Evolutionary conservation across 2,113 vertebrate genomes (phyloP), one percentile per base, ranked within the genome.

Genomic region (Microcebus ravelobensis): DNA sequence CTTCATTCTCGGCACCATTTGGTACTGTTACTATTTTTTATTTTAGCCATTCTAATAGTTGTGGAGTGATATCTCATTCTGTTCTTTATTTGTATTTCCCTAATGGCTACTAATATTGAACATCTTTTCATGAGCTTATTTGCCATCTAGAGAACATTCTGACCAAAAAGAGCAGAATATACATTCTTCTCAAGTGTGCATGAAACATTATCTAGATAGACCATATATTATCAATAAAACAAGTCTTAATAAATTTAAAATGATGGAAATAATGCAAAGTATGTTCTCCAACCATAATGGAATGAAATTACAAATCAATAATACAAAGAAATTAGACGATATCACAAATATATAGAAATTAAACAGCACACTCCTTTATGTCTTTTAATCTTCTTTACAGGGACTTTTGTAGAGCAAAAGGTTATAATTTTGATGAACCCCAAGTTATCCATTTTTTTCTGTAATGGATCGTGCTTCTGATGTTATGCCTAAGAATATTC

Each of bases 1-100:
- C 73, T 81, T 90, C 57, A 59, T 85, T 73, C 81, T 86, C 27
- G n/a, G 73, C 73, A 96, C 87, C 25, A 87, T 74, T 94, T 74
- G 70, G 55, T 73, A 57, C 25, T 8, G n/a, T 27, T 48, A 57
- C n/a, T 15, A 9, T 57, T 80, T 36, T 55, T 80, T 27, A 57
- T 80, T 57, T 80, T 80, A 57, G n/a, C 77, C 50, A 57, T 57
- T 57, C 34, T 80, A 36, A 25, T 57, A 80, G 11, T 52, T 55
- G n/a, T 25, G 34, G 34, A 15, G 21, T 1, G 18, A n/a, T n/a
- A 55, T 79, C 50, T 55, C 76, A 79, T 79, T 50, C 10, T 52
- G 50, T 55, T 79, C 50, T 79, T 36, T 21, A 57, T 79, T 52
- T n/a, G 76, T 50, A 36, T 36, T 57, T 80, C 77, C 21, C 29